Percentiles rank a stretch among this genome's conserved stretches.
These are phyloP conservation scores for Styela clava DNA, from an alignment of 23 tunicate genomes.

Conservation along the genomic window DNA sequence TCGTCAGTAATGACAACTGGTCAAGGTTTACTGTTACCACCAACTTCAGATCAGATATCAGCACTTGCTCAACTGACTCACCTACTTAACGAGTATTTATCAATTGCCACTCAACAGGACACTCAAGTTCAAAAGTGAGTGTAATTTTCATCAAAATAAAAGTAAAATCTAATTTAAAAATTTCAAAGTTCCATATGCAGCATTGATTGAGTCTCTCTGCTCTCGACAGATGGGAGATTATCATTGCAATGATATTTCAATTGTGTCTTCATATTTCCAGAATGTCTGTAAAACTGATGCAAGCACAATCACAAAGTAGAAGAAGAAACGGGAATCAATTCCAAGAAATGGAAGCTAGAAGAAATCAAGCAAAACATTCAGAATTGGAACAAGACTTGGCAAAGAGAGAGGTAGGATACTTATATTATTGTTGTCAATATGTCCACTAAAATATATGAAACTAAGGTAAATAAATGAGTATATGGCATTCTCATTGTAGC, in stretches of 20 bases:
- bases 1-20: conserved; percentile 22
- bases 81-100: conserved; percentile 45
- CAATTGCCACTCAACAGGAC: conserved; percentile 73
- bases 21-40: conserved; percentile 36
- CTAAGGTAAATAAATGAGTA: not conserved
- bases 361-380: conserved; percentile 77
- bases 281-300: conserved; percentile 18
- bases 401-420: conserved; percentile 51
- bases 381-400: conserved; percentile 74
- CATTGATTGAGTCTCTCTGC: too few species aligned
- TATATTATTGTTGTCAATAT: not conserved
- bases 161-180: too few species aligned
- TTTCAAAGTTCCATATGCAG: too few species aligned
- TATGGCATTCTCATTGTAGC: not conserved
- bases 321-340: conserved; percentile 30
- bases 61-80: conserved; percentile 56
- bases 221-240: too few species aligned
- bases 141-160: too few species aligned
- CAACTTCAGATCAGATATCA: conserved; percentile 61
- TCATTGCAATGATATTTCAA: too few species aligned
- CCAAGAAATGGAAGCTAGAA: conserved; percentile 66
- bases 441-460: not conserved
- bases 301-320: not conserved
- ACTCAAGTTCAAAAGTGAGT: conserved; percentile 75
- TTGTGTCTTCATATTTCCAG: not conserved